Base-by-base conservation (phyloP, 2,113 vertebrate species). In the Bujurquina vittata region DNA sequence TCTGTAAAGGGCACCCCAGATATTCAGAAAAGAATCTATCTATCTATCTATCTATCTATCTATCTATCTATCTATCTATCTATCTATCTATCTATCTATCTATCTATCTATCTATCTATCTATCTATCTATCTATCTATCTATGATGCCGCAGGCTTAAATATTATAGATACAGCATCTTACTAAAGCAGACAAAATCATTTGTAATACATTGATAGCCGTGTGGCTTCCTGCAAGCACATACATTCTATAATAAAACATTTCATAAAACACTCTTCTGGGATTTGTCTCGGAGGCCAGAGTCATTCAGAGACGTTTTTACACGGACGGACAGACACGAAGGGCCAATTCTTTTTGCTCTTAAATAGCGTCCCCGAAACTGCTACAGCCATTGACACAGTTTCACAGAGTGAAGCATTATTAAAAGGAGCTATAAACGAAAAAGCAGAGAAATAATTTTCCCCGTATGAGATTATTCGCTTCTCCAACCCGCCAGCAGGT, bases 381-480 rank as follows among this genome's bases (percentile, higher is more conserved):
- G 26, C 40, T 46, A 18, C 63, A 72, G 17, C 46, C 26, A 54
- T 10, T 15, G 14, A 10, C 65, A 52, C 49, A 69, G 10, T 54
- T 52, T 72, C 0, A 18, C 20, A 54, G 18, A 72, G 26, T 11
- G 46, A 52, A 20, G 17, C 5, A 54, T 33, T 46, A 33, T 54
- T 17, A n/a, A n/a, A 72, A 62, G 5, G 2, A 40, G 10, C 14
- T 6, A 5, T 33, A 52, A 43, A 52, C 14, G 23, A 69, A 6
- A 69, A 67, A 10, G 31, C 18, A 31, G 31, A 20, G 1, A 31
- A 31, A 49, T 69, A 11, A 18, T 52, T 52, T 52, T 69, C 8
- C 43, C 20, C 0, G 4, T 52, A 20, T n/a, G 10, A 29, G 0
- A 20, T 52, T 31, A 31, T 31, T n/a, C 12, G 0, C 17, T 14